Base-by-base conservation (phyloP, 2,113 vertebrate genomes). In the Pipra filicauda region DNA sequence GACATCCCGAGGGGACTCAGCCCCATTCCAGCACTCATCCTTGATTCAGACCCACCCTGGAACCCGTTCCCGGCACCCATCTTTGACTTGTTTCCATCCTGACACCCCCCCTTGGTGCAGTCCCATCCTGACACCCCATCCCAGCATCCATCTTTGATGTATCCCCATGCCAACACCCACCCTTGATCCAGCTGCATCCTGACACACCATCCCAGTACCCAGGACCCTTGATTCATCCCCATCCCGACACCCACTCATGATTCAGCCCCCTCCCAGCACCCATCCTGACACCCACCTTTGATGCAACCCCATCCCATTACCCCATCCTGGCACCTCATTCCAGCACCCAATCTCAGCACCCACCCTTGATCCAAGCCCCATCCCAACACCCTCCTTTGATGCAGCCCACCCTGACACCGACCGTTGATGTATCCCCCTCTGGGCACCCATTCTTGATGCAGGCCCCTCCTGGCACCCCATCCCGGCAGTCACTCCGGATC, bases 181-280 rank as follows among this genome's bases (percentile, higher is more conserved):
- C 98, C 97, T 96, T 95, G 94, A 49, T 11, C 97, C 99, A 99
- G 49, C 99, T 98, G 57, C 96, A 49, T 22, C 13, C 17, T 35
- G 57, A 24, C 43, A 26, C 16, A 16, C 30, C 15, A 37, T 21
- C 39, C 21, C 20, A 44, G 41, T 41, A 66, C 64, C 30, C 30
- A 41, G 39, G 39, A 46, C 10, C 8, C 22, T 31, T 31, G 41
- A 65, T 49, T 26, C 49, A 49, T 24, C 49, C 49, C 49, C n/a
- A 43, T 23, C 41, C 62, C 4, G 13, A 43, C 64, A 65, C 28
- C 19, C 62, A 41, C 19, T 39, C 6, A 3, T 21, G 37, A 30
- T 41, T 8, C 24, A 61, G 15, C 18, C 37, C 37, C 35, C 37
- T 61, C 59, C 59, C 58, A 35, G 23, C 58, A 62, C 3, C 37